Percentiles rank a stretch among this genome's conserved stretches.
phyloP scores from a whole-genome alignment of 2,113 vertebrate genomes.

The Cottus gobio region DNA sequence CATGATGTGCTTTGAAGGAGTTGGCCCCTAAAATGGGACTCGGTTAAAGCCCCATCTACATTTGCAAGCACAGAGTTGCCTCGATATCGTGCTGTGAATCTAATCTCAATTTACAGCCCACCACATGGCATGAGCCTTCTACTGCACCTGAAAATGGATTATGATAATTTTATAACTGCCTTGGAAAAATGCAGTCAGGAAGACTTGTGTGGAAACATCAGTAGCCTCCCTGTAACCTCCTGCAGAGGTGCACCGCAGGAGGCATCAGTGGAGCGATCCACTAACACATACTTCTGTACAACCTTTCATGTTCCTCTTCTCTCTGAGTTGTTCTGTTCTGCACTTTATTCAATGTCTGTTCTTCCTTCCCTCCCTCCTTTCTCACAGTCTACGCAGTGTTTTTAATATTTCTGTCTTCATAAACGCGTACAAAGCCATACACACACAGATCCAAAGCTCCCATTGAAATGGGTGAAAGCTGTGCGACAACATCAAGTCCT shows the following conservation, averaged over 20 bases:
- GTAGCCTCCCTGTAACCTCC: conserved; percentile 47
- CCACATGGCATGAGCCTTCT: conserved; percentile 49
- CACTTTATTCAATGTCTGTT: conserved; percentile 24
- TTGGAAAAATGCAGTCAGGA: conserved; percentile 36
- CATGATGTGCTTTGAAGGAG: conserved; percentile 35
- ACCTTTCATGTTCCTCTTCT: conserved; percentile 31
- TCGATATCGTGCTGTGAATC: conserved; percentile 65
- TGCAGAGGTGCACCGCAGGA: conserved; percentile 56
- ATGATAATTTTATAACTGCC: conserved; percentile 69
- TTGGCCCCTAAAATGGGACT: conserved; percentile 16
- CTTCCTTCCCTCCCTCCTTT: background rate
- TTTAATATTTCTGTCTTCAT: conserved; percentile 31
- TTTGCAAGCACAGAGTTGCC: conserved; percentile 53
- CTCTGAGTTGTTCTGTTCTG: conserved; percentile 28
- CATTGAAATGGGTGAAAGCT: conserved; percentile 55
- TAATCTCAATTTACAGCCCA: conserved; percentile 75
- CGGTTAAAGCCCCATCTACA: conserved; percentile 28
- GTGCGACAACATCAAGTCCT: conserved; percentile 48
- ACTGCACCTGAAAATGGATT: conserved; percentile 73
- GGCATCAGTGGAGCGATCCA: conserved; percentile 36
- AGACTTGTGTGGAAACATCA: conserved; percentile 47
- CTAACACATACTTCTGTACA: conserved; percentile 33
- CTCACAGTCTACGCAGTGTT: background rate
- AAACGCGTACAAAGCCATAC: background rate
- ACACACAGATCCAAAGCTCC: background rate